These are phyloP conservation scores for Montipora efflorescens DNA, from an alignment of 64 coral and sea anemone species.

Conservation along the genomic window DNA sequence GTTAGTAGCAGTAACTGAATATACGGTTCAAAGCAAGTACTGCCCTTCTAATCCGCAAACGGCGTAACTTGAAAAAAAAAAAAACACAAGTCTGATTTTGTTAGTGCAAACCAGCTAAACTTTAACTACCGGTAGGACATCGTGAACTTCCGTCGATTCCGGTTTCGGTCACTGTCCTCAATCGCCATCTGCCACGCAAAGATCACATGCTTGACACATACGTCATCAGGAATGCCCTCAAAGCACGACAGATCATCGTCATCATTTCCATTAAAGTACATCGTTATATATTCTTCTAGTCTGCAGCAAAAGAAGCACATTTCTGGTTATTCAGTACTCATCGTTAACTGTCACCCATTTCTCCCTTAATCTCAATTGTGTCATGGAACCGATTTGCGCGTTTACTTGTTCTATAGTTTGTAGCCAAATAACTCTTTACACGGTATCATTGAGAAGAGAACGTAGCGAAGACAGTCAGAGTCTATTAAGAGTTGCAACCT, in stretches of 20 bases:
- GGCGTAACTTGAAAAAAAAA: too few relatives aligned
- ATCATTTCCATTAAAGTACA: not conserved
- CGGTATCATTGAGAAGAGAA: too few relatives aligned
- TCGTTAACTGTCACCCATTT: not conserved
- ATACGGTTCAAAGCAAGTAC: too few relatives aligned
- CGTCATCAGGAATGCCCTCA: conserved; percentile 21
- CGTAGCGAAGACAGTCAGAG: too few relatives aligned
- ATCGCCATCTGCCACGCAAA: conserved; percentile 43
- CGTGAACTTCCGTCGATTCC: conserved; percentile 5
- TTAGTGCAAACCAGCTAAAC: too few relatives aligned
- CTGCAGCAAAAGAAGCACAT: not conserved
- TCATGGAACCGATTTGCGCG: too few relatives aligned
- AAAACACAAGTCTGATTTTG: too few relatives aligned
- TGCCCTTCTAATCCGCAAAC: too few relatives aligned
- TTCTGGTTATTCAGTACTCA: not conserved
- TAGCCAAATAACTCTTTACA: too few relatives aligned
- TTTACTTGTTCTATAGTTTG: too few relatives aligned
- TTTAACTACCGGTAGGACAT: not conserved
- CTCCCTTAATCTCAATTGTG: not conserved
- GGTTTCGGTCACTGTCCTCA: not conserved
- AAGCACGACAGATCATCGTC: not conserved
- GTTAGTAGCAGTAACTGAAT: too few relatives aligned
- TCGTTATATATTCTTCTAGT: conserved; percentile 11
- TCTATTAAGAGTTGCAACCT: too few relatives aligned
- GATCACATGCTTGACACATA: conserved; percentile 29